Percentiles rank a stretch among this genome's conserved stretches.
Conservation (phyloP, 2,113 vertebrate species). For the Hemibagrus wyckioides region DNA sequence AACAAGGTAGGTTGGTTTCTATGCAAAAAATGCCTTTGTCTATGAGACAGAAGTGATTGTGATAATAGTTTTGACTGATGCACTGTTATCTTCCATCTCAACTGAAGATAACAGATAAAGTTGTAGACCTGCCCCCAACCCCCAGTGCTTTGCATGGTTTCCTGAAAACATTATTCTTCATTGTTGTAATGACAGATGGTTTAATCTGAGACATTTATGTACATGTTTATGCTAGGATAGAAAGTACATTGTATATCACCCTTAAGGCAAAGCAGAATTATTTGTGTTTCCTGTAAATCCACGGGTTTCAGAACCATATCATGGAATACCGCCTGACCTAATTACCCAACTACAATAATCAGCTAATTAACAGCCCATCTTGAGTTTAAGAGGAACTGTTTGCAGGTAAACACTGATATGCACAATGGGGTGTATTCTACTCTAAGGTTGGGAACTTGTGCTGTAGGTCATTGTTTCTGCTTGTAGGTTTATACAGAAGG, state of each 20-base stretch:
- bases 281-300: not conserved
- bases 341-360: not conserved
- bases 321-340: not conserved
- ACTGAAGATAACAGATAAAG: not conserved
- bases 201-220: not conserved
- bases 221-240: not conserved
- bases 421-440: not conserved
- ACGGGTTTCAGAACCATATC: not conserved
- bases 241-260: not conserved
- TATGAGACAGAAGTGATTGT: not conserved
- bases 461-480: not conserved
- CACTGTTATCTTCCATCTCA: not conserved
- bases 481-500: not conserved
- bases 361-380: not conserved
- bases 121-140: not conserved
- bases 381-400: not conserved
- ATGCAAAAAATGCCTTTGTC: not conserved
- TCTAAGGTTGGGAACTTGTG: not conserved
- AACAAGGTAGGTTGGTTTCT: not conserved
- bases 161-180: not conserved
- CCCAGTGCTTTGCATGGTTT: not conserved
- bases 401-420: not conserved
- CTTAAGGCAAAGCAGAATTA: not conserved
- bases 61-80: not conserved
- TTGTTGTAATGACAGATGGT: not conserved